Conservation (phyloP, 2,888 invertebrate species). For the Azorinus chamasolen region DNA sequence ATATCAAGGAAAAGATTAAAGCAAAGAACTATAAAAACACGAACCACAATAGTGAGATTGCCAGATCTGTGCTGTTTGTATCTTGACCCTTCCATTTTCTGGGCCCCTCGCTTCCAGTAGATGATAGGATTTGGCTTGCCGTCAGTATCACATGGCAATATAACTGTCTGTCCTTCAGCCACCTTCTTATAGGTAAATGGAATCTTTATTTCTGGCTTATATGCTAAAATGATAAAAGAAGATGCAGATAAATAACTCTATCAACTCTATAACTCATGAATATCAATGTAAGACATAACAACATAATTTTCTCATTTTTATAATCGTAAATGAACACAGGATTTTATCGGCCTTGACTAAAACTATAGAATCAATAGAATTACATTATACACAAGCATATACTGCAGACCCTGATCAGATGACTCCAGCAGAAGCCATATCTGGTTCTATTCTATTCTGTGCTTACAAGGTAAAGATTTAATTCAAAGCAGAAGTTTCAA, state of each 20-base stretch:
- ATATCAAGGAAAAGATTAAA: too few species aligned
- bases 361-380: too few species aligned
- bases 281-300: too few species aligned
- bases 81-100: slow-evolving; percentile 91
- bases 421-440: too few species aligned
- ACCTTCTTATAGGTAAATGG: slow-evolving; percentile 86
- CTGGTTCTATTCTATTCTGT: too few species aligned
- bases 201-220: slow-evolving; percentile 94
- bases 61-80: slow-evolving; percentile 92
- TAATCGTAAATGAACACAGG: too few species aligned
- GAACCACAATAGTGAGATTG: slow-evolving; percentile 91
- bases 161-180: slow-evolving; percentile 80
- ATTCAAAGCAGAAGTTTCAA: too few species aligned
- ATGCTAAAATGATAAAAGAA: slow-evolving; percentile 88
- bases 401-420: too few species aligned
- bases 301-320: not conserved
- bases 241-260: not conserved
- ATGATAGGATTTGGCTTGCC: slow-evolving; percentile 98
- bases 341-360: too few species aligned
- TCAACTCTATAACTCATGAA: not conserved
- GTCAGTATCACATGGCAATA: slow-evolving; percentile 92
- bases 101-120: slow-evolving; percentile 91
- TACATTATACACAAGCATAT: too few species aligned
- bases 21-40: too few species aligned
- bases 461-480: too few species aligned